These are phyloP conservation scores for Cataglyphis rosenhaueri DNA, from an alignment of 2,888 invertebrate genomes.

Conservation along the genomic window DNA sequence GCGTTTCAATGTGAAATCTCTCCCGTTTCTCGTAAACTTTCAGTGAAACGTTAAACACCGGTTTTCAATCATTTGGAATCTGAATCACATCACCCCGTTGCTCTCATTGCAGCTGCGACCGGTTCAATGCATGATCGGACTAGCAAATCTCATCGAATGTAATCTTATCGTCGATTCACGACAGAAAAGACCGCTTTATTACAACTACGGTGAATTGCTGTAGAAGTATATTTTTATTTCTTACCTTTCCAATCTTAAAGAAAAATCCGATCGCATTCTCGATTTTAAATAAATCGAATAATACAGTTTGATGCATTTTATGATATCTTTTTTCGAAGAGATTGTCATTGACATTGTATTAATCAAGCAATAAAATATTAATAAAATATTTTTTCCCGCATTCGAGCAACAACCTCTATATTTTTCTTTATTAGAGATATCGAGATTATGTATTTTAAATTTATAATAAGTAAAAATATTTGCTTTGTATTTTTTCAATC, in stretches of 20 bases:
- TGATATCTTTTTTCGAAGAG: background rate
- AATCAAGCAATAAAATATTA: background rate
- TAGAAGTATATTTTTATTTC: background rate
- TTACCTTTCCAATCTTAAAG: background rate
- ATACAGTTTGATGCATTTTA: slow-evolving; percentile 3
- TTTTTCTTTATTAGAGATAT: background rate
- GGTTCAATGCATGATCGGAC: background rate
- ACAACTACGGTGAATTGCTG: background rate
- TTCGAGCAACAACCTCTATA: background rate
- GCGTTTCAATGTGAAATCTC: slow-evolving; percentile 38
- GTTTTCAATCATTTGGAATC: slow-evolving; percentile 15
- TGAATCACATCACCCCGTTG: slow-evolving; percentile 3
- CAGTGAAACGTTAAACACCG: slow-evolving; percentile 26
- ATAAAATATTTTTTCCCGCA: background rate
- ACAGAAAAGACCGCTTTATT: slow-evolving; percentile 8
- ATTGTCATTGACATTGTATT: background rate
- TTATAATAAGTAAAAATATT: background rate
- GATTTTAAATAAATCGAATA: slow-evolving; percentile 13
- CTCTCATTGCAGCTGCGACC: background rate
- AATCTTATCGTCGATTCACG: slow-evolving; percentile 8
- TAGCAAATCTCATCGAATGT: slow-evolving; percentile 11
- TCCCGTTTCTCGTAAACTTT: slow-evolving; percentile 35
- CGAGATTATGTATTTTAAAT: background rate
- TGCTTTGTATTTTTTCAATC: slow-evolving; percentile 2
- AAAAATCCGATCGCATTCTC: background rate